A percentile compares a stretch with the other conserved stretches of the same genome.
Conservation (phyloP, 2,113 vertebrate species). For the Elephas maximus region DNA sequence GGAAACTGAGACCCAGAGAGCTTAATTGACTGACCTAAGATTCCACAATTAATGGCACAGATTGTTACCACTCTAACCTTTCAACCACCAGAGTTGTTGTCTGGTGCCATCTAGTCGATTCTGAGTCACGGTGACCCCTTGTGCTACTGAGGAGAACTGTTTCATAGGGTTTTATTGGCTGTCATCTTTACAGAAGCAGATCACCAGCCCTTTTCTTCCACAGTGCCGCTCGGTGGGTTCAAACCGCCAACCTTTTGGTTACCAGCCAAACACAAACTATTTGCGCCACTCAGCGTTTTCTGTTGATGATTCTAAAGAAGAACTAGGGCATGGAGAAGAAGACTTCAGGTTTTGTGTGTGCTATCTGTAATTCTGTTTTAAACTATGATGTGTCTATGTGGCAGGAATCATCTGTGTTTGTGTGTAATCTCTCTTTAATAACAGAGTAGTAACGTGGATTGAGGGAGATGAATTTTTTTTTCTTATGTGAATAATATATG, state of each 20-base stretch:
- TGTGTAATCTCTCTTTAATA: not conserved
- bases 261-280: no score
- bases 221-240: not conserved
- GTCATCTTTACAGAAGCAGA: no score
- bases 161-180: no score
- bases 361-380: not conserved
- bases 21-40: not conserved
- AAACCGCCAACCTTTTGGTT: not conserved
- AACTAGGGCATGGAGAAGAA: not conserved
- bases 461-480: not conserved
- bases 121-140: no score
- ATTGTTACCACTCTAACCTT: not conserved
- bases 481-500: not conserved
- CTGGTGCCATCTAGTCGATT: no score
- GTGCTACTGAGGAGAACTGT: no score
- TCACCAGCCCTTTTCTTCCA: no score
- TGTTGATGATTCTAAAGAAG: constrained; percentile 18
- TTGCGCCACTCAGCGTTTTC: no score
- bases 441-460: not conserved
- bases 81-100: not conserved
- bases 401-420: not conserved
- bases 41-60: not conserved
- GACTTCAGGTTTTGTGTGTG: no score
- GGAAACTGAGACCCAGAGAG: not conserved
- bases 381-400: not conserved